Evolutionary conservation across 2,797 vertebrate genomes (phyloP).

Genomic region (Catostomus latipinnis): DNA sequence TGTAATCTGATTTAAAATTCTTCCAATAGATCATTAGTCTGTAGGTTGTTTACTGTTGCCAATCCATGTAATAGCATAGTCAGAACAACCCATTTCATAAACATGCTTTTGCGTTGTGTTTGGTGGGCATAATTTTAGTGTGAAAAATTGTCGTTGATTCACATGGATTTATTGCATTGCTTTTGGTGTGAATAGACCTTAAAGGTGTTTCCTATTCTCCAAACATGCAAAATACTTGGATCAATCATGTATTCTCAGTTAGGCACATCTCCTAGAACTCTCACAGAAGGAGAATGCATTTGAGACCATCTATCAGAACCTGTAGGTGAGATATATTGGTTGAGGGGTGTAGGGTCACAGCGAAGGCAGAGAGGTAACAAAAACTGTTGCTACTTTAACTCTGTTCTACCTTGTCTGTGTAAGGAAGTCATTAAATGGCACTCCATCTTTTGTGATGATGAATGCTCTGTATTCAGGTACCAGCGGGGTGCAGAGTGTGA

Average conservation of each 20-base stretch:
- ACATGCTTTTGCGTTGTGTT: too few relatives aligned
- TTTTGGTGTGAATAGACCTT: too few relatives aligned
- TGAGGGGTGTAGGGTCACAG: neutral
- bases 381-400: slow-evolving; percentile 43
- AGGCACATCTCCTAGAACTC: neutral
- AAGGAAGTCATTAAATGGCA: slow-evolving; percentile 59
- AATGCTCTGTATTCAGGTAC: slow-evolving; percentile 38
- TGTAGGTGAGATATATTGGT: slow-evolving; percentile 30
- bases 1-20: too few relatives aligned
- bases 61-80: too few relatives aligned
- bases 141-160: too few relatives aligned
- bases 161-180: too few relatives aligned
- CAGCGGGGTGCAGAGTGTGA: slow-evolving; percentile 43
- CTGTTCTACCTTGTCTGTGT: slow-evolving; percentile 39
- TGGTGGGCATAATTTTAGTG: too few relatives aligned
- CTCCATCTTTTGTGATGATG: slow-evolving; percentile 47
- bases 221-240: neutral
- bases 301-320: slow-evolving; percentile 5
- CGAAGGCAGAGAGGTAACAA: slow-evolving; percentile 30
- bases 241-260: neutral
- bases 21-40: too few relatives aligned
- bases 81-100: too few relatives aligned
- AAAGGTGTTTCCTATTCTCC: neutral
- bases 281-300: slow-evolving; percentile 19
- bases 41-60: too few relatives aligned